Evolutionary conservation across 2,113 vertebrate species (phyloP).

Genomic region (Platichthys stellatus): DNA sequence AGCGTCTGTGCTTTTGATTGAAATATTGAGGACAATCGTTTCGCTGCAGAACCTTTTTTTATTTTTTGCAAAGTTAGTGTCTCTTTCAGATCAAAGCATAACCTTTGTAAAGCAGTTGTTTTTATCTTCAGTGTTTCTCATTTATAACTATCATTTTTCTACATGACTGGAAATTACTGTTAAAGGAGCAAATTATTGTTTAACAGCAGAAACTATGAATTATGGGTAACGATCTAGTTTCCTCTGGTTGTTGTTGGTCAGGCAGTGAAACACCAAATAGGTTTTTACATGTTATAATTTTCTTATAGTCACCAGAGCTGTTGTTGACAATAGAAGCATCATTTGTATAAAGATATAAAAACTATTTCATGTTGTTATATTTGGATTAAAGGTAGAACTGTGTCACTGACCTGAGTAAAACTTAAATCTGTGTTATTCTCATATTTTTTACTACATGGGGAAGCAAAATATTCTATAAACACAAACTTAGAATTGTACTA

Average conservation of each 20-base stretch:
- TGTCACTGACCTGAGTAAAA: too few relatives aligned
- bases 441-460: too few relatives aligned
- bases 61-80: slow-evolving; percentile 21
- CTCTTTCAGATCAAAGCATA: slow-evolving; percentile 28
- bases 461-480: too few relatives aligned
- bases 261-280: not conserved
- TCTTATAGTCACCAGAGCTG: too few relatives aligned
- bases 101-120: slow-evolving; percentile 10
- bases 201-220: not conserved
- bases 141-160: not conserved
- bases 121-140: not conserved
- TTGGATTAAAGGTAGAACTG: too few relatives aligned
- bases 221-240: too few relatives aligned
- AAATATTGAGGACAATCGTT: slow-evolving; percentile 45
- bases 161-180: not conserved
- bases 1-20: slow-evolving; percentile 39
- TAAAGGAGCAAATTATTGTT: not conserved
- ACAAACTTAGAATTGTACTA: too few relatives aligned
- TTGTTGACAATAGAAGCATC: too few relatives aligned
- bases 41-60: not conserved
- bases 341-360: too few relatives aligned
- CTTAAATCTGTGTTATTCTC: too few relatives aligned
- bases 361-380: too few relatives aligned
- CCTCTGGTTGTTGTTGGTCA: not conserved
- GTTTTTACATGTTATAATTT: too few relatives aligned